phyloP scores from a whole-genome alignment of 2,888 invertebrate genomes.

The Drosophila longiperda region DNA sequence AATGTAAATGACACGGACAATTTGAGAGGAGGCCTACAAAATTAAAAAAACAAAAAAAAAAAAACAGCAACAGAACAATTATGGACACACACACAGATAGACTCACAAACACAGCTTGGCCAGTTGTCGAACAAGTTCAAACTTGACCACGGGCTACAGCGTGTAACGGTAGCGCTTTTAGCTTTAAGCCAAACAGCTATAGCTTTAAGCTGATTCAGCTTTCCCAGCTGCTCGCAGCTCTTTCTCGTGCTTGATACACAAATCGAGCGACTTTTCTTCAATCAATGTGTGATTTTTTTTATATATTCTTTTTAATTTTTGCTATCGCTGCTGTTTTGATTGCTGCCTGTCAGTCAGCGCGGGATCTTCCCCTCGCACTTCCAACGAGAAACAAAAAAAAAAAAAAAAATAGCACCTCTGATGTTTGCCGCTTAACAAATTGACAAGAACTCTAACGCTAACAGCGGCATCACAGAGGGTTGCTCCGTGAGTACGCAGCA shows the following conservation, averaged over 20 bases:
- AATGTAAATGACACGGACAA: conserved; percentile 79
- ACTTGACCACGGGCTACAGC: conserved; percentile 39
- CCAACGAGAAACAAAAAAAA: conserved; percentile 47
- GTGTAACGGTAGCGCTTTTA: conserved; percentile 51
- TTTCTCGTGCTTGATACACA: conserved; percentile 2
- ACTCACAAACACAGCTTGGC: conserved; percentile 15
- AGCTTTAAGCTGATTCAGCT: conserved; percentile 13
- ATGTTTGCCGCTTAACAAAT: conserved; percentile 77
- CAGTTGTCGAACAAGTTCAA: conserved; percentile 34
- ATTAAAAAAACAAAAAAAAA: neutral
- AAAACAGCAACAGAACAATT: conserved; percentile 51
- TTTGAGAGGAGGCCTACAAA: conserved; percentile 57
- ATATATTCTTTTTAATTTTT: conserved; percentile 28
- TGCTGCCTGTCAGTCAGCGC: conserved; percentile 49
- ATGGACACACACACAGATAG: conserved; percentile 28
- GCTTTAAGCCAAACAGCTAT: conserved; percentile 4
- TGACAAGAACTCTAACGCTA: conserved; percentile 72
- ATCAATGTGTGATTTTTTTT: conserved; percentile 16
- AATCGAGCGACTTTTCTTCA: conserved; percentile 42
- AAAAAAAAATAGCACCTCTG: conserved; percentile 37
- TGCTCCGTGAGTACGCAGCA: conserved; percentile 15
- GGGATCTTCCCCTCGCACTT: conserved; percentile 47
- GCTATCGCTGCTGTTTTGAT: conserved; percentile 64
- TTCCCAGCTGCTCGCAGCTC: neutral
- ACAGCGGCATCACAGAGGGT: conserved; percentile 44